Evolutionary conservation across 2,888 invertebrate species (phyloP), one percentile per base, ranked within the genome.

Genomic region (Fragum whitleyi): DNA sequence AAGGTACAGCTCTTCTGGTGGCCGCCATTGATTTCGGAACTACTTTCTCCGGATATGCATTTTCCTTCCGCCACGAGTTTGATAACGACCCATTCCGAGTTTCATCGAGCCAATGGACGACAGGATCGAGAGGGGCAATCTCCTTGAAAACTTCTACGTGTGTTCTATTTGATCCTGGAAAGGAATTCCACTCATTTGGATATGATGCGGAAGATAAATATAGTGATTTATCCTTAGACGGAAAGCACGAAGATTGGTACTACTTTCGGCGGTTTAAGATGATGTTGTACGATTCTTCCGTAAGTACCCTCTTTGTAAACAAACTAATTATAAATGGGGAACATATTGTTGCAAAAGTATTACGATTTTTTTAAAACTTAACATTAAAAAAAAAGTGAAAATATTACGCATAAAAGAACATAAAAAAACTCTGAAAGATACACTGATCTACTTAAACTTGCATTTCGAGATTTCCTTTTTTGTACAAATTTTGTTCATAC

Each of bases 11-110:
- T 6, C 11, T 79, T 2, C 29, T 81, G 19, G 77, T 77, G 5
- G 81, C 74, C 0, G 77, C 81, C 47, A 81, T 81, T 55, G 81
- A 81, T 68, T 81, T 81, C 61, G 81, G 81, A 11, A 81, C 81
- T 14, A 77, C 81, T 11, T 81, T 77, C 28, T 77, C 77, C 26
- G 81, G 81, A 1, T 81, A 81, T 55, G 81, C 81, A 16, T 81
- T 75, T 61, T 81, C 81, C 14, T 67, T 72, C 42, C 71, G 68
- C n/a, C 55, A 74, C 47, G 81, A 81, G 65, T 81, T 81, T 53
- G 53, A 75, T 2, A 26, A 55, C 7, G 81, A 81, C 47, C 81
- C 81, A 1, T 53, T 81, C 16, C 57, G 59, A 7, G 70, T 82
- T 11, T 19, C 1, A 11, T 57, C 82, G 6, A 76, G 82, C 26